phyloP scores from a whole-genome alignment of 2,797 vertebrate species.

The Pangasius krempfi region DNA sequence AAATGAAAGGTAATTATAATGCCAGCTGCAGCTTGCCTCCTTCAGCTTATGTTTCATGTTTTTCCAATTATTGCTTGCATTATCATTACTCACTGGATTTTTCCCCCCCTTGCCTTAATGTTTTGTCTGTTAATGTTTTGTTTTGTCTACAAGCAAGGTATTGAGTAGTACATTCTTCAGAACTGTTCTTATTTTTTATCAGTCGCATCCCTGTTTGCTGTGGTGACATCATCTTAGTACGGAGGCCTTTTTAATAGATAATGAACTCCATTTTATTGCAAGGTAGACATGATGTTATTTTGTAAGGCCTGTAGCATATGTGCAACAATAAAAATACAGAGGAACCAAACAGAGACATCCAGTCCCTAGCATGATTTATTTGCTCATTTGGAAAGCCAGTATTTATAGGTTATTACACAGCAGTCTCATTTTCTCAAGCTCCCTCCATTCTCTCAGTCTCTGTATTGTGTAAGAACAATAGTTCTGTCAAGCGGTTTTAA shows the following conservation, averaged over 20 bases:
- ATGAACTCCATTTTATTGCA: conserved; percentile 27
- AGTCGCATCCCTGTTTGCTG: not conserved
- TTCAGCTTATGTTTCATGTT: not conserved
- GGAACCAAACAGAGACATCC: conserved; percentile 55
- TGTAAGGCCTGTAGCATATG: conserved; percentile 57
- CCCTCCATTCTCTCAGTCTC: conserved; percentile 48
- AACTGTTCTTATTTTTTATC: conserved; percentile 5
- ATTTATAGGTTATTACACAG: conserved; percentile 71
- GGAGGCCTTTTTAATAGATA: not conserved
- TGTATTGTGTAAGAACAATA: conserved; percentile 64
- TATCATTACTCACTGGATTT: not conserved
- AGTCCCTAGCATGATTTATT: conserved; percentile 71
- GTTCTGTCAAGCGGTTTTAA: conserved; percentile 59
- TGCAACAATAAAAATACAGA: conserved; percentile 53
- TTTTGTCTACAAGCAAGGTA: conserved; percentile 18
- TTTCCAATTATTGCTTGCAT: not conserved
- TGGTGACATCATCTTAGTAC: conserved; percentile 19
- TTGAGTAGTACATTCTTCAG: not conserved
- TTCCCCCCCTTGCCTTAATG: not conserved
- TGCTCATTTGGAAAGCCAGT: conserved; percentile 69
- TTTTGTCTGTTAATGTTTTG: conserved; percentile 16
- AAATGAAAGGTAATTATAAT: conserved; percentile 9
- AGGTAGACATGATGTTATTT: conserved; percentile 47
- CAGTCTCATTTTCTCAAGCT: conserved; percentile 69
- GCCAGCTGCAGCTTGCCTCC: not conserved